A percentile compares a stretch with the other conserved stretches of the same genome.
Evolutionary conservation across 2,888 invertebrate genomes (phyloP).

Genomic region (Agriopis aurantiaria): DNA sequence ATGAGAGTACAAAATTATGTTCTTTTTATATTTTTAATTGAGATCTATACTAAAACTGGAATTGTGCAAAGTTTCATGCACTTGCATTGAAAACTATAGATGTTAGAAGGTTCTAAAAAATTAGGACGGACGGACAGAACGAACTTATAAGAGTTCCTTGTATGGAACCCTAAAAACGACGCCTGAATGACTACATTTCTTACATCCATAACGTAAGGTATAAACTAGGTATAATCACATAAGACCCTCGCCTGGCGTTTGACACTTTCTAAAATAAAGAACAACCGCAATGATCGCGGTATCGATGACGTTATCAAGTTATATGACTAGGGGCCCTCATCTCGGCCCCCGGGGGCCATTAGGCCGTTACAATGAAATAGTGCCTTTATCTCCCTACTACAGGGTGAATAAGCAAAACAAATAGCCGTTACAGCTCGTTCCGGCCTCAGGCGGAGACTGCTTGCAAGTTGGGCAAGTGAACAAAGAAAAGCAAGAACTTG

Average conservation of each 20-base stretch:
- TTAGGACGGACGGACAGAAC: too few relatives aligned
- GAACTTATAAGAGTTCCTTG: too few relatives aligned
- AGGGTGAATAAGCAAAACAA: conserved; percentile 73
- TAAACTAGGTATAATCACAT: neutral
- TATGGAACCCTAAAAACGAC: too few relatives aligned
- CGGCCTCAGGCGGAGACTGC: conserved; percentile 16
- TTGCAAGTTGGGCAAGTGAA: conserved; percentile 2
- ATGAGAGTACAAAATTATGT: too few relatives aligned
- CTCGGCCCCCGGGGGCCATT: conserved; percentile 67
- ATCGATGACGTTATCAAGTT: conserved; percentile 44
- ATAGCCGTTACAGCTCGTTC: conserved; percentile 55
- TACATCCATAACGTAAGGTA: too few relatives aligned
- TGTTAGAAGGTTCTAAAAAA: too few relatives aligned
- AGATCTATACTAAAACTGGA: too few relatives aligned
- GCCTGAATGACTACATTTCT: too few relatives aligned
- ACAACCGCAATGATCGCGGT: conserved; percentile 30
- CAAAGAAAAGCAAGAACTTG: conserved; percentile 6
- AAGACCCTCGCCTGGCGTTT: neutral
- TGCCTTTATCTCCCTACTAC: conserved; percentile 66
- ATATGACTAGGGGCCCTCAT: conserved; percentile 41
- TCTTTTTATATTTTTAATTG: too few relatives aligned
- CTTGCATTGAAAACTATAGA: too few relatives aligned
- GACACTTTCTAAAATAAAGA: conserved; percentile 21
- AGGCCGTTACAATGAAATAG: conserved; percentile 78
- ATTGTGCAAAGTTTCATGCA: too few relatives aligned